Evolutionary conservation across 2,888 invertebrate species (phyloP), one percentile per base, ranked within the genome.

Genomic region (Epistrophella euchroma): DNA sequence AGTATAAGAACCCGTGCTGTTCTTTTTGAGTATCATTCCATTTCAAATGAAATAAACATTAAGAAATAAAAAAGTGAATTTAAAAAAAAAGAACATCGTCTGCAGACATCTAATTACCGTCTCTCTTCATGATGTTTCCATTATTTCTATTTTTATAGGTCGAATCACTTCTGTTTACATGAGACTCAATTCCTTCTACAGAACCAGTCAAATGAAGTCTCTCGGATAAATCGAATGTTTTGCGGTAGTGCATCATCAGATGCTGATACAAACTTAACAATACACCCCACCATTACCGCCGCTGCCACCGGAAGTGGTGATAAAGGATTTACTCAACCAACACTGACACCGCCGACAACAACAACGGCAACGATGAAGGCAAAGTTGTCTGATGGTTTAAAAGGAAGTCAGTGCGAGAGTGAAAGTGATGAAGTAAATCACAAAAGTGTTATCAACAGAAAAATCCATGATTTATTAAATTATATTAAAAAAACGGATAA

Each of bases 141-240:
- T 85, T 85, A 81, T 85, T 81, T 86, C 86, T 86, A 86, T 86
- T 86, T 83, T 88, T 88, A 71, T 86, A 90, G 89, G 86, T 87
- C 88, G 88, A 88, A 88, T 81, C 89, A 89, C 78, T 89, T 90
- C 85, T 88, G 89, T 87, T 87, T 89, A 78, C 89, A 89, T 70
- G 88, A 89, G 71, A 88, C 88, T 66, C 88, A 87, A 47, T 74
- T 86, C 47, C 76, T 77, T 11, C 66, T 77, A 58, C 78, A 78
- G 43, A 87, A 88, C 85, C 89, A 90, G 88, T 90, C 89, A 56
- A 87, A 88, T 85, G 89, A 89, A 78, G 89, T 90, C 85, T 87
- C 86, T 88, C 89, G 89, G 50, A 90, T 90, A 78, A 89, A 90
- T 86, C 87, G 88, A 74, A 90, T 90, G 89, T 90, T 90, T 73